Percentiles rank a stretch among this genome's conserved stretches.
These are phyloP conservation scores for Onchidella celtica DNA, from an alignment of 2,888 invertebrate genomes.

Conservation along the genomic window DNA sequence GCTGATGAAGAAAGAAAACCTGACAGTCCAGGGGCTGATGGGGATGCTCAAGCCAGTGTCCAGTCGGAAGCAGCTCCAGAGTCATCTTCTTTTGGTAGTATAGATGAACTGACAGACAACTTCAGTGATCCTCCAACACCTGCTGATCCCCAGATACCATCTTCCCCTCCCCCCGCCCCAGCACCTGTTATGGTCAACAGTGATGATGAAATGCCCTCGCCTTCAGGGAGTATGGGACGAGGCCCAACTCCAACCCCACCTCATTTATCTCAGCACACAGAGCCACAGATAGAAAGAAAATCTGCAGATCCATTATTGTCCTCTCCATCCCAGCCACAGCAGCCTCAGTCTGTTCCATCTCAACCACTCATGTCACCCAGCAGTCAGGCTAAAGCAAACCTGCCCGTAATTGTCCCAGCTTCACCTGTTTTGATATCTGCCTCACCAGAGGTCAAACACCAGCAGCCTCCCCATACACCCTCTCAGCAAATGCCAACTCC, in stretches of 20 bases:
- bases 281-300: conserved; percentile 56
- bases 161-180: conserved; percentile 50
- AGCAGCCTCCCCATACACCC: conserved; percentile 23
- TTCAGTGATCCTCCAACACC: conserved; percentile 36
- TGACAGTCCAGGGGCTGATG: conserved; percentile 60
- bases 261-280: conserved; percentile 36
- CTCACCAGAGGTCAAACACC: conserved; percentile 39
- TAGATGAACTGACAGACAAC: conserved; percentile 50
- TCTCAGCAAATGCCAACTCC: conserved; percentile 33
- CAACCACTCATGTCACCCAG: conserved; percentile 12
- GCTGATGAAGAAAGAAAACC: conserved; percentile 56
- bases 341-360: conserved; percentile 31
- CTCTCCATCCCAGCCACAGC: conserved; percentile 56
- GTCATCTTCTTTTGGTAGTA: conserved; percentile 57
- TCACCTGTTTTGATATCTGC: conserved; percentile 45
- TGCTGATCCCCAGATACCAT: conserved; percentile 41
- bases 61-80: conserved; percentile 31
- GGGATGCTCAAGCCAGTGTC: conserved; percentile 32
- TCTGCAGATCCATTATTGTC: conserved; percentile 59
- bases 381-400: conserved; percentile 2
- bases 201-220: conserved; percentile 47
- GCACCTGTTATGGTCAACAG: conserved; percentile 50
- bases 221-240: conserved; percentile 35
- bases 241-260: conserved; percentile 31
- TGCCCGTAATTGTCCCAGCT: conserved; percentile 33